A percentile compares a stretch with the other conserved stretches of the same genome.
Evolutionary conservation across 92 coral and sea anemone species (phyloP).

Genomic region (Plumapathes pennacea): DNA sequence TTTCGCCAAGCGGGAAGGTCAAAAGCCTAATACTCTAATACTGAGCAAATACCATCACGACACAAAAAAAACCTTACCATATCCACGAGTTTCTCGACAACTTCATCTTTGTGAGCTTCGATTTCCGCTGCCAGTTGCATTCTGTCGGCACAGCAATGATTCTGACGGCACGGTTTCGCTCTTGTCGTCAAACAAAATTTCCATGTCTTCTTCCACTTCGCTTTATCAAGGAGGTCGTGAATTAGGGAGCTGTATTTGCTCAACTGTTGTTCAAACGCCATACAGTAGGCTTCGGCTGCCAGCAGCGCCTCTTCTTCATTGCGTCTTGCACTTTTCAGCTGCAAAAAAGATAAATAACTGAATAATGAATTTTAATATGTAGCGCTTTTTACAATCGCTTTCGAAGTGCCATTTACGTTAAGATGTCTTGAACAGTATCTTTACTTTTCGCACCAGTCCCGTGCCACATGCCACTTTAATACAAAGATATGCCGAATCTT

Average conservation of each 20-base stretch:
- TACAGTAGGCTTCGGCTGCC: conserved; percentile 77
- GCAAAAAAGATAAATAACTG: background rate
- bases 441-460: no score
- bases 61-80: conserved; percentile 66
- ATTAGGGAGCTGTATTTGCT: conserved; percentile 64
- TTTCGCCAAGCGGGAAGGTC: no score
- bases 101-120: conserved; percentile 68
- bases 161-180: conserved; percentile 11
- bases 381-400: background rate
- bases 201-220: conserved; percentile 60
- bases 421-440: no score
- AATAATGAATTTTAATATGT: background rate
- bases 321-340: conserved; percentile 57
- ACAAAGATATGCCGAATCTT: no score
- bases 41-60: background rate
- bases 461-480: no score
- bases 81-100: conserved; percentile 70
- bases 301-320: conserved; percentile 79
- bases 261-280: conserved; percentile 82
- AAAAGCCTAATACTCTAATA: background rate
- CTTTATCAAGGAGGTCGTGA: conserved; percentile 67
- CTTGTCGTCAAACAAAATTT: conserved; percentile 20
- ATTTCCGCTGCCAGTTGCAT: conserved; percentile 60
- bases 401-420: no score
- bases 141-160: conserved; percentile 25